A percentile compares a stretch with the other conserved stretches of the same genome.
phyloP scores from a whole-genome alignment of 2,797 vertebrate species.

The Cyclura pinguis region DNA sequence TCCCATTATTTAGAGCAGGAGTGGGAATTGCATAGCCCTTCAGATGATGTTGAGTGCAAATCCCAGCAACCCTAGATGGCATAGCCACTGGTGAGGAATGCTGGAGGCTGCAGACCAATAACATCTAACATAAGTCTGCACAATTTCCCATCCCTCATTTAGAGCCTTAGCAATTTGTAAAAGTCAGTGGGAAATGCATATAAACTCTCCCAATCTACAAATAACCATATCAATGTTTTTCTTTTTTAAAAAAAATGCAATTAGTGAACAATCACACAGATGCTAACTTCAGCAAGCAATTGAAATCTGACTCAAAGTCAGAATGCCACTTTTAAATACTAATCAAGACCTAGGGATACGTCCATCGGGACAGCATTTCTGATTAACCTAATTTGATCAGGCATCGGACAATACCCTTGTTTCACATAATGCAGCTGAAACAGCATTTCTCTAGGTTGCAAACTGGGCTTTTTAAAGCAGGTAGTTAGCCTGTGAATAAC shows the following conservation, averaged over 20 bases:
- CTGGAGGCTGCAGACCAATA: no score
- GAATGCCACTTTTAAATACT: conserved; percentile 36
- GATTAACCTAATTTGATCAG: conserved; percentile 43
- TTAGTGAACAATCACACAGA: conserved; percentile 35
- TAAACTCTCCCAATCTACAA: conserved; percentile 13
- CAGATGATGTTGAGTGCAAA: no score
- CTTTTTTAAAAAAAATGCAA: neutral
- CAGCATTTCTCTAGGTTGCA: conserved; percentile 25
- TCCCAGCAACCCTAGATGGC: no score
- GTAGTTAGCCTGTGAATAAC: conserved; percentile 7
- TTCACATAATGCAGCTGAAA: conserved; percentile 43
- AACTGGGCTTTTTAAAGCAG: conserved; percentile 5
- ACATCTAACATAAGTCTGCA: no score
- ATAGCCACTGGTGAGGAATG: no score
- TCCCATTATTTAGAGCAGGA: conserved; percentile 19
- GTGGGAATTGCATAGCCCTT: no score
- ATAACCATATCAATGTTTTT: conserved; percentile 16
- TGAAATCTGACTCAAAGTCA: conserved; percentile 39
- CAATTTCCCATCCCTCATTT: neutral
- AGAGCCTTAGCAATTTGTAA: conserved; percentile 29
- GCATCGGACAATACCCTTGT: conserved; percentile 23
- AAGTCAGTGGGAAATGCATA: conserved; percentile 20
- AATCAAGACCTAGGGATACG: conserved; percentile 39
- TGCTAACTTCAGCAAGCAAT: conserved; percentile 33
- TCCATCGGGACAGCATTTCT: conserved; percentile 19